Evolutionary conservation across 2,797 vertebrate species (phyloP), one percentile per base, ranked within the genome.

Genomic region (Hyperoplus lanceolatus): DNA sequence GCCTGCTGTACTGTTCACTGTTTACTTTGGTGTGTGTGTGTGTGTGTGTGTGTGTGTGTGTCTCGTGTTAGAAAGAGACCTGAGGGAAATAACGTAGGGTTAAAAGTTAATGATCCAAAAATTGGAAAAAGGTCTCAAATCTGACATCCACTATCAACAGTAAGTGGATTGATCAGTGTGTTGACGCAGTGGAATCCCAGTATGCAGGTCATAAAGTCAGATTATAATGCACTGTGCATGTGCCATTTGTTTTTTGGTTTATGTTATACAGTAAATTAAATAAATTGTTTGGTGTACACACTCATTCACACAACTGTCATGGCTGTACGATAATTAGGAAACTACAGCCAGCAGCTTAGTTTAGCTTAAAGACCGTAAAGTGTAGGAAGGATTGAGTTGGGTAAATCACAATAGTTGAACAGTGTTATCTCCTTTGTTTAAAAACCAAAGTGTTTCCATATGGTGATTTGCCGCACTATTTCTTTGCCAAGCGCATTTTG

Each of bases 201-300:
- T 5, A 39, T 46, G 43, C 2, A 63, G 72, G 61, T 77, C 73
- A 80, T 62, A 68, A 4, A n/a, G 69, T 66, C 60, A 75, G 21
- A 43, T 4, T 36, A 8, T 5, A 8, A 29, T 8, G 10, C 55
- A 74, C 48, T 39, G 45, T 57, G 4, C 29, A 5, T 57, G n/a
- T 16, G 18, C 5, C 38, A 15, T 36, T 29, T 41, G 39, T 10
- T 4, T 10, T 62, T 53, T 49, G 4, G 2, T 5, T 70, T 15
- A 45, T 50, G 6, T 39, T 55, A 72, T 2, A 42, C 42, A 54
- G 4, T 14, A 12, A 3, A 14, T n/a, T 1, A n/a, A 45, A 70
- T 18, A 0, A 66, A 9, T 6, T 57, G 12, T 41, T 41, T 38
- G 38, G 61, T n/a, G 50, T 55, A 49, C 38, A 9, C 4, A 46